phyloP scores from a whole-genome alignment of 2,113 vertebrate species.

The Tursiops truncatus region DNA sequence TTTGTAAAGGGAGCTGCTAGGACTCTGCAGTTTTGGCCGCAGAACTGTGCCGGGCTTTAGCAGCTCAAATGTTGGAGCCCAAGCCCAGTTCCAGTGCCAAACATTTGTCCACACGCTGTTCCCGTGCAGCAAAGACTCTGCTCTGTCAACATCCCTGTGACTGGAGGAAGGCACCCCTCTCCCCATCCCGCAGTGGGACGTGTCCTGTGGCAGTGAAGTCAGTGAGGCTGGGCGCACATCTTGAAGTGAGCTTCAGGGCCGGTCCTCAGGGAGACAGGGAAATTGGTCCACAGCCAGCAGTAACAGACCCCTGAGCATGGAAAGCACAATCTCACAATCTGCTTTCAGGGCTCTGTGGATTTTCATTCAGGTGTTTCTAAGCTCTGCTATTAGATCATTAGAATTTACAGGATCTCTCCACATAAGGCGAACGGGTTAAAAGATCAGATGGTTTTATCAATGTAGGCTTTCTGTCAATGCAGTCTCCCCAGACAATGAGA shows the following conservation, averaged over 20 bases:
- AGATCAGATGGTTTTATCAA: constrained; percentile 70
- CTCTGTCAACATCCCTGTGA: constrained; percentile 77
- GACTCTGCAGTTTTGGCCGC: constrained; percentile 76
- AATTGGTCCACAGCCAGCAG: background rate
- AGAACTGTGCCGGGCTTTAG: constrained; percentile 58
- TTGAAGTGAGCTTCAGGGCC: constrained; percentile 33
- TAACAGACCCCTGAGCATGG: background rate
- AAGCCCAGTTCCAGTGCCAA: constrained; percentile 77
- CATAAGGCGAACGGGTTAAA: constrained; percentile 57
- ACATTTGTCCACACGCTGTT: constrained; percentile 79
- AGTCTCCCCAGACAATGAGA: constrained; percentile 64
- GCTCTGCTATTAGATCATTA: constrained; percentile 57
- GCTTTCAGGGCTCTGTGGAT: background rate
- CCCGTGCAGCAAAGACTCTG: constrained; percentile 68
- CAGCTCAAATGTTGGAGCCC: constrained; percentile 76
- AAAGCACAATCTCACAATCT: constrained; percentile 28
- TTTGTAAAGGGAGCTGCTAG: constrained; percentile 69
- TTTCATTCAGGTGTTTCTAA: constrained; percentile 64
- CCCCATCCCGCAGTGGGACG: constrained; percentile 68
- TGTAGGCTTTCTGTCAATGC: constrained; percentile 59
- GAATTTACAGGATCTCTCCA: constrained; percentile 51
- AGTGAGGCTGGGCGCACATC: constrained; percentile 51
- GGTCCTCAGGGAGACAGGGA: background rate
- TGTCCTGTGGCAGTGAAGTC: constrained; percentile 81
- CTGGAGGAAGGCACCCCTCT: constrained; percentile 68